Evolutionary conservation across 2,113 vertebrate genomes (phyloP).

Genomic region (Urocynchramus pylzowi): DNA sequence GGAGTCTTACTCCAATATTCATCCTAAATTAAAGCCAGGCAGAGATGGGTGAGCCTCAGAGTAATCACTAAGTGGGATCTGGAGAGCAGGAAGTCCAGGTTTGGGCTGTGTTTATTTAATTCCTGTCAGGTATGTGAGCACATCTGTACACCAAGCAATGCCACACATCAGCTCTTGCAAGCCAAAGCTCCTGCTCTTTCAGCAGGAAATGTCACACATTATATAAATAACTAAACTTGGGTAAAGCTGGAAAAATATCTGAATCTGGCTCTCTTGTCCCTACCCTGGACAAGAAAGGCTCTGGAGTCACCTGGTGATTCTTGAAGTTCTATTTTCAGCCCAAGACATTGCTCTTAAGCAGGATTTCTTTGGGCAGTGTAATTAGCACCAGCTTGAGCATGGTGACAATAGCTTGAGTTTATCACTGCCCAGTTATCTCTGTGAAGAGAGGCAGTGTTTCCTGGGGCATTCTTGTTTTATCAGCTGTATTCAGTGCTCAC

Average conservation of each 20-base stretch:
- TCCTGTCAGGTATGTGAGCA: background rate
- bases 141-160: background rate
- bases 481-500: background rate
- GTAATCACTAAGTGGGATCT: background rate
- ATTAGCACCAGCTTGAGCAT: background rate
- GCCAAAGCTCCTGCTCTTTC: background rate
- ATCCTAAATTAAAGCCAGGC: background rate
- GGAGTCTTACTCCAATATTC: background rate
- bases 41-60: background rate
- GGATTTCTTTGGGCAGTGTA: background rate
- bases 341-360: background rate
- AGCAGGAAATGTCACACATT: background rate
- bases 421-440: background rate
- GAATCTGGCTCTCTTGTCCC: background rate
- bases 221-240: background rate
- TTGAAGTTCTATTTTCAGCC: background rate
- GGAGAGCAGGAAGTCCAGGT: background rate
- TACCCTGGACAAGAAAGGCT: background rate
- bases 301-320: background rate
- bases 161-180: background rate
- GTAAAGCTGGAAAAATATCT: background rate
- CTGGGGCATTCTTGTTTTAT: background rate
- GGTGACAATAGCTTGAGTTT: background rate
- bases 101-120: background rate
- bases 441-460: background rate